A percentile compares a stretch with the other conserved stretches of the same genome.
phyloP scores from a whole-genome alignment of 2,797 vertebrate species.

The Takifugu ocellatus region DNA sequence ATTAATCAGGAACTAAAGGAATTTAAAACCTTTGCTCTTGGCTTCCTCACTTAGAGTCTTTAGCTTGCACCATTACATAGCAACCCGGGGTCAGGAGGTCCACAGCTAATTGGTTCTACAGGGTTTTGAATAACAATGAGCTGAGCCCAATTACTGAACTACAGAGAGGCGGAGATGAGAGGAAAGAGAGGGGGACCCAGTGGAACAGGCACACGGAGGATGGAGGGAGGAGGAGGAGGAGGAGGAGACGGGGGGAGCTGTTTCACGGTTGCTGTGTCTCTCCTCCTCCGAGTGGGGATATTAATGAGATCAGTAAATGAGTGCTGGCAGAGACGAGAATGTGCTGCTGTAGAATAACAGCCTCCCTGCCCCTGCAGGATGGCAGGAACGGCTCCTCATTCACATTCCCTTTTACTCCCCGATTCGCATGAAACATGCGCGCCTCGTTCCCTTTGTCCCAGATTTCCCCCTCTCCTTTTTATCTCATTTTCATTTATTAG shows the following conservation, averaged over 20 bases:
- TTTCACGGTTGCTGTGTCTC: slow-evolving; percentile 62
- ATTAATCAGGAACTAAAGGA: slow-evolving; percentile 92
- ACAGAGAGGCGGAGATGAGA: slow-evolving; percentile 66
- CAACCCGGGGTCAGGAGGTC: slow-evolving; percentile 78
- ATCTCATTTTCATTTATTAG: slow-evolving; percentile 77
- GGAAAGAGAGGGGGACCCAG: slow-evolving; percentile 54
- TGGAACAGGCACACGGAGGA: slow-evolving; percentile 60
- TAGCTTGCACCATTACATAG: slow-evolving; percentile 75
- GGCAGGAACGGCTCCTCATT: slow-evolving; percentile 72
- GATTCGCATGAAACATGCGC: slow-evolving; percentile 61
- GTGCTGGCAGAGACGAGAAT: slow-evolving; percentile 78
- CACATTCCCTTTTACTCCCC: slow-evolving; percentile 84
- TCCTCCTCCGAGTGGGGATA: slow-evolving; percentile 67
- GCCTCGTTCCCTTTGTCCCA: slow-evolving; percentile 69
- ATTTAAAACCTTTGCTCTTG: slow-evolving; percentile 86
- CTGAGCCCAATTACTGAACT: slow-evolving; percentile 80
- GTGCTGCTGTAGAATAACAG: slow-evolving; percentile 70
- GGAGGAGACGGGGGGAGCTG: slow-evolving; percentile 46
- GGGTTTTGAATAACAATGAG: slow-evolving; percentile 81
- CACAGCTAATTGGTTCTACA: slow-evolving; percentile 84
- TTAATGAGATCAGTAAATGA: slow-evolving; percentile 86
- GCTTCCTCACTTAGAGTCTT: slow-evolving; percentile 78
- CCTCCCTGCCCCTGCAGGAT: slow-evolving; percentile 68
- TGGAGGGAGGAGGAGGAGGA: slow-evolving; percentile 37
- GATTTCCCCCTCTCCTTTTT: slow-evolving; percentile 61